Base-by-base conservation (phyloP, 2,888 invertebrate genomes). In the Ganaspis brasiliensis region DNA sequence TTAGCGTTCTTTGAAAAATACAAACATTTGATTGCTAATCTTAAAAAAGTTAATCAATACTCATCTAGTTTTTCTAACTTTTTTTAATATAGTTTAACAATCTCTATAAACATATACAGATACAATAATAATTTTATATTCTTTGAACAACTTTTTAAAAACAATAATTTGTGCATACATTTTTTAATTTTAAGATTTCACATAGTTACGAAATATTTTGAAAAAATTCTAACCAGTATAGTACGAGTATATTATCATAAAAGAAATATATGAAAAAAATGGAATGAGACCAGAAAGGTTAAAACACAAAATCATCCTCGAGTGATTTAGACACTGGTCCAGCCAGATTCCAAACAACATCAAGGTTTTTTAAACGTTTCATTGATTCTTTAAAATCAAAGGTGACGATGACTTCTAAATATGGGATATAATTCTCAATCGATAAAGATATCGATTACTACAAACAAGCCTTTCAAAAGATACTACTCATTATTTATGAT, bases 321-420 rank as follows among this genome's bases (percentile, higher is more conserved):
- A 52, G 52, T 52, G 52, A 52, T 52, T 52, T 52, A 52, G 37
- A 49, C 72, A 82, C 79, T 79, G 74, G 81, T 72, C 73, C 72
- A 57, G 78, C 82, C 79, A 79, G 79, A 72, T 37, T 72, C 57
- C 14, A 37, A 31, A 71, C 80, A 77, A 73, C 82, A 67, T 31
- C 73, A 73, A 56, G 57, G 49, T 72, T 61, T 45, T 77, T 71
- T 55, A 24, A 61, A 35, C 37, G 72, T 74, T 76, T 78, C 80
- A 72, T 77, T 72, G 40, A 76, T 56, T 71, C 73, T 75, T 55
- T 72, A 24, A 10, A 35, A 19, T 19, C 4, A 19, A 19, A 10
- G 19, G 12, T 37, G 61, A 19, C 12, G 14, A 37, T 10, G 21
- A 19, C 5, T 37, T 21, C 19, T 6, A 37, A 61, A 37, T 37